These are phyloP conservation scores for Parambassis ranga DNA, from an alignment of 2,797 vertebrate genomes.

Conservation along the genomic window DNA sequence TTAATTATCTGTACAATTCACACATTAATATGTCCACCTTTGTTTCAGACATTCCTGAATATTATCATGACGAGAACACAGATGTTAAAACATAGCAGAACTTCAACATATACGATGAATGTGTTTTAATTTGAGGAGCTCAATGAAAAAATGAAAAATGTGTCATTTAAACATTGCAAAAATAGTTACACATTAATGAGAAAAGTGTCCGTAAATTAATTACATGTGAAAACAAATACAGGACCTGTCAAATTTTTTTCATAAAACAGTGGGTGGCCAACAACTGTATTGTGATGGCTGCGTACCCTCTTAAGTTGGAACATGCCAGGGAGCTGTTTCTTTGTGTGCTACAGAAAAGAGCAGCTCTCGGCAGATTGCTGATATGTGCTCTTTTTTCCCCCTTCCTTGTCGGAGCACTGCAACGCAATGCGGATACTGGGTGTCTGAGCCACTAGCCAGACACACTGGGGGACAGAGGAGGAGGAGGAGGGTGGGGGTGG, in stretches of 20 bases:
- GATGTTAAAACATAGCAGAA: no score
- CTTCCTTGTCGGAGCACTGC: slow-evolving; percentile 75
- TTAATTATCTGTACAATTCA: slow-evolving; percentile 25
- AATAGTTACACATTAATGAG: no score
- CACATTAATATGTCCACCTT: background rate
- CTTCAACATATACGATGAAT: no score
- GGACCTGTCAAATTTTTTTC: background rate
- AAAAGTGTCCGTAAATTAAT: background rate
- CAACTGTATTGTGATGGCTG: slow-evolving; percentile 18
- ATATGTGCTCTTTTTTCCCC: slow-evolving; percentile 79
- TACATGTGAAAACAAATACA: slow-evolving; percentile 4
- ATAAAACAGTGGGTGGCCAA: slow-evolving; percentile 28
- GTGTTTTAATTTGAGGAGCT: no score
- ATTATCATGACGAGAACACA: background rate
- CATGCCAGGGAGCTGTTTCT: slow-evolving; percentile 59
- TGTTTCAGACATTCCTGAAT: slow-evolving; percentile 3
- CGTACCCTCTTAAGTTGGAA: slow-evolving; percentile 41
- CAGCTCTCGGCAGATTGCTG: slow-evolving; percentile 78
- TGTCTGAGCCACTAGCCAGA: slow-evolving; percentile 83
- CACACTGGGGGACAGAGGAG: slow-evolving; percentile 70
- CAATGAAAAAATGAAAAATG: background rate
- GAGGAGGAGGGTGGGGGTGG: background rate
- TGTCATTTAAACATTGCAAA: no score
- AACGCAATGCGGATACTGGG: slow-evolving; percentile 86
- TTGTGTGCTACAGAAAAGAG: slow-evolving; percentile 75